Base-by-base conservation (phyloP, 2,113 vertebrate genomes). In the Macaca mulatta region DNA sequence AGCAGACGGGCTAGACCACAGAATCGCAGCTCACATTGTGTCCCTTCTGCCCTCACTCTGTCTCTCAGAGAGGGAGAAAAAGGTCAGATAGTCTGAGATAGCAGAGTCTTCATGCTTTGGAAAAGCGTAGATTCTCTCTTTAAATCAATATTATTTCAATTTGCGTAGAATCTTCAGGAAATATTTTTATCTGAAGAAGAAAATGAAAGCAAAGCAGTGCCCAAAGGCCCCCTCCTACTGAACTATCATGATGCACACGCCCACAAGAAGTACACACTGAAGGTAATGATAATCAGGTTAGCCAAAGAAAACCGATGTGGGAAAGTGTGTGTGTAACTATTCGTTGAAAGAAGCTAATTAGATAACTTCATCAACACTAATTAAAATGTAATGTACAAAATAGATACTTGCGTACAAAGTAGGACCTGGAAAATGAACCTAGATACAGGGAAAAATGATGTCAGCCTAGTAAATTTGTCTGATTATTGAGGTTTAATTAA, bases 171-270 rank as follows among this genome's bases (percentile, higher is more conserved):
- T 82, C 97, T 99, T 0, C 98, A 92, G 43, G 97, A 98, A 8
- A 90, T 98, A 67, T 98, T 99, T 96, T 98, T 98, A 96, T 14
- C 81, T 72, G 94, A 97, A 81, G 92, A 97, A 8, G 27, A 87
- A 77, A 89, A 79, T 4, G 84, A 96, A 80, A 97, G 97, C 79
- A 78, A 59, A 69, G 75, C 57, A 1, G 59, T 40, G 4, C 95
- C 90, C 8, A 96, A 93, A 32, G 97, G 98, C 3, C 99, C 99
- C 38, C 84, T 99, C 57, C 95, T 99, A 3, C 82, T 99, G 97
- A 99, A 99, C 96, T 99, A 98, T 93, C 99, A 99, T 0, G 98
- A 99, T 91, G 96, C 97, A 23, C 97, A 98, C 12, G 97, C 98
- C 17, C 98, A 98, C 64, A 98, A 99, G 32, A 97, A 99, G 16